phyloP scores from a whole-genome alignment of 2,888 invertebrate genomes.

The Zaprionus lineosus region DNA sequence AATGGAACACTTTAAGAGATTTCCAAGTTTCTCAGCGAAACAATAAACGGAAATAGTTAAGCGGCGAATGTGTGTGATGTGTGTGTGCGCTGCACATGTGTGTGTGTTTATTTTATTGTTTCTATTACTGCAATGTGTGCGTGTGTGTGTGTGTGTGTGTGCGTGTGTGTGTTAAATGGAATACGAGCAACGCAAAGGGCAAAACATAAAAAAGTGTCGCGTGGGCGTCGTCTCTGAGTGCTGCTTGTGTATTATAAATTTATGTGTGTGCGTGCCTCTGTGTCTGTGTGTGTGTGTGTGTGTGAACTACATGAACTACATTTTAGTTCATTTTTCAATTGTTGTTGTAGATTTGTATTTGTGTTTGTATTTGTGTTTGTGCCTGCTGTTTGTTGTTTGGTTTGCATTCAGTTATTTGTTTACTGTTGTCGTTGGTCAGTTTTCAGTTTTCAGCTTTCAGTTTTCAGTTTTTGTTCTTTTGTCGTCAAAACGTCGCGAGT shows the following conservation, averaged over 20 bases:
- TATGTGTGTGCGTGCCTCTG: not conserved
- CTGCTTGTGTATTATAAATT: not conserved
- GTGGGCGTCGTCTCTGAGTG: conserved; percentile 17
- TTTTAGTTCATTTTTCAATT: conserved; percentile 21
- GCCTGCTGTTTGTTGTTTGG: conserved; percentile 5
- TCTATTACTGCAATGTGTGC: not conserved
- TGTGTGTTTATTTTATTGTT: not conserved
- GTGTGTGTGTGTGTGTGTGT: not conserved
- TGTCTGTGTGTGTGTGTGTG: conserved; percentile 9
- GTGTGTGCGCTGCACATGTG: not conserved
- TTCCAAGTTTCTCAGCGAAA: conserved; percentile 14
- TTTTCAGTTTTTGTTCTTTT: conserved; percentile 21
- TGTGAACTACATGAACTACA: conserved; percentile 47
- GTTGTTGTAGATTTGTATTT: conserved; percentile 30
- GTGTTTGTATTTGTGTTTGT: conserved; percentile 7
- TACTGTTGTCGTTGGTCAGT: conserved; percentile 49
- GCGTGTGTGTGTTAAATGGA: conserved; percentile 1
- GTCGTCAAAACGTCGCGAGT: conserved; percentile 25
- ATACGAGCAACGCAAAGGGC: conserved; percentile 9
- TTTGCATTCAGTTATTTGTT: conserved; percentile 31
- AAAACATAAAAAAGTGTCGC: conserved; percentile 26
- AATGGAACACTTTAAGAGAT: conserved; percentile 17
- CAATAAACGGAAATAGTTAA: conserved; percentile 31
- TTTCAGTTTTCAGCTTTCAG: conserved; percentile 6
- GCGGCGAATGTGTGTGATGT: not conserved